Evolutionary conservation across 1,140 invertebrate species (phyloP), one percentile per base, ranked within the genome.

Genomic region (Trachymyrmex septentrionalis): DNA sequence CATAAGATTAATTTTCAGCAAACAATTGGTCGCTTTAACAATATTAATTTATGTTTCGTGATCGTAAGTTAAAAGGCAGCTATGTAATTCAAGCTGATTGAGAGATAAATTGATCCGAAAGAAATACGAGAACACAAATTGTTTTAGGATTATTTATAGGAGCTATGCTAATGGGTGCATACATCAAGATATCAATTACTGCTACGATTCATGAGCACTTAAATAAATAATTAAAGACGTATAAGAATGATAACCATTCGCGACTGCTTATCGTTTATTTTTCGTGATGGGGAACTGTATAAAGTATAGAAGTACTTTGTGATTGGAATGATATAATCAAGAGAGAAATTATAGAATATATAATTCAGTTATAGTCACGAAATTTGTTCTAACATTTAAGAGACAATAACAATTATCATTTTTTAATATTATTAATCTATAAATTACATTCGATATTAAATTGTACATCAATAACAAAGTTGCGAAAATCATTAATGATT

Each of bases 191-290:
- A 50, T 84, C 55, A 48, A 75, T 84, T 75, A 75, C 34, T 38
- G 30, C 5, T 9, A 21, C 24, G 55, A 75, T 57, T 73, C 48
- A 73, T 16, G 38, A 48, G 6, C n/a, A 16, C 4, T 84, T 48
- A 48, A 75, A 75, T 84, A 84, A 84, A 84, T 84, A 73, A 73
- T 73, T 73, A 61, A 12, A 59, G 21, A 82, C 67, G 24, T 16
- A 21, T 27, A n/a, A 61, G 12, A 75, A 27, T 1, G n/a, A 61
- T 75, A 34, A 75, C n/a, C 38, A 44, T 30, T 3, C 6, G 55
- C 55, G 55, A 24, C 24, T 7, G 16, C 10, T 63, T 24, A 71
- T 21, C 24, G 53, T 75, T 84, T 84, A 84, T 53, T 61, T 61
- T 61, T 24, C 53, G 12, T 73, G 38, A 61, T 61, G 19, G 38